Evolutionary conservation across 2,113 vertebrate species (phyloP).

Genomic region (Balaenoptera acutorostrata): DNA sequence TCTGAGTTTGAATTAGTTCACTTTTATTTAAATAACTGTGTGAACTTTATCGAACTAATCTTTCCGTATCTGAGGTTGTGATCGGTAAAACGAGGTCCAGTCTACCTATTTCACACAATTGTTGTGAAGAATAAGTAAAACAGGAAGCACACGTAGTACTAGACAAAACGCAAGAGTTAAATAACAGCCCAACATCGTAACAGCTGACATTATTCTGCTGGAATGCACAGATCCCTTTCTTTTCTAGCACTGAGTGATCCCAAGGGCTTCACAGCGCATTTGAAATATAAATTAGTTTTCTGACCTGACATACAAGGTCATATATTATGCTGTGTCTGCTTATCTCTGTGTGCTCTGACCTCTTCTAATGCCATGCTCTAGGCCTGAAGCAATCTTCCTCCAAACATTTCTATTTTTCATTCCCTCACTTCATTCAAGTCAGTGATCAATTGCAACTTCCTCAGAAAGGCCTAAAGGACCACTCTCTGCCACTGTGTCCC

Average conservation of each 20-base stretch:
- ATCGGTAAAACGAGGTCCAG: background rate
- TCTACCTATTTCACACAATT: background rate
- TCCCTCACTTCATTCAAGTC: background rate
- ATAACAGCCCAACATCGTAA: fast-evolving
- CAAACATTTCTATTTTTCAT: background rate
- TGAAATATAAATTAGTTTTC: too few species aligned
- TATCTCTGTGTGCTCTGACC: background rate
- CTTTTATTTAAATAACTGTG: background rate
- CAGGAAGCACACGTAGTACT: fast-evolving
- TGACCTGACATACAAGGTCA: fast-evolving
- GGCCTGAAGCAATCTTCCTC: background rate
- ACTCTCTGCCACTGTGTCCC: fast-evolving
- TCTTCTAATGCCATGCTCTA: background rate
- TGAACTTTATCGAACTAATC: background rate
- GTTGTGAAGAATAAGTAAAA: background rate
- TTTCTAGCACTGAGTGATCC: fast-evolving
- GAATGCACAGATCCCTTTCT: fast-evolving
- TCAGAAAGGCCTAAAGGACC: background rate
- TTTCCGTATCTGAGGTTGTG: background rate
- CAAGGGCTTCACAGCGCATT: fast-evolving
- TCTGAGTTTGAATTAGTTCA: background rate
- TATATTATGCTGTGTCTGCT: fast-evolving
- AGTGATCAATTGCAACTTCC: background rate
- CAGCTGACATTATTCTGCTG: fast-evolving
- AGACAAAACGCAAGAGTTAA: fast-evolving